Evolutionary conservation across 2,888 invertebrate genomes (phyloP).

Genomic region (Mantis religiosa): DNA sequence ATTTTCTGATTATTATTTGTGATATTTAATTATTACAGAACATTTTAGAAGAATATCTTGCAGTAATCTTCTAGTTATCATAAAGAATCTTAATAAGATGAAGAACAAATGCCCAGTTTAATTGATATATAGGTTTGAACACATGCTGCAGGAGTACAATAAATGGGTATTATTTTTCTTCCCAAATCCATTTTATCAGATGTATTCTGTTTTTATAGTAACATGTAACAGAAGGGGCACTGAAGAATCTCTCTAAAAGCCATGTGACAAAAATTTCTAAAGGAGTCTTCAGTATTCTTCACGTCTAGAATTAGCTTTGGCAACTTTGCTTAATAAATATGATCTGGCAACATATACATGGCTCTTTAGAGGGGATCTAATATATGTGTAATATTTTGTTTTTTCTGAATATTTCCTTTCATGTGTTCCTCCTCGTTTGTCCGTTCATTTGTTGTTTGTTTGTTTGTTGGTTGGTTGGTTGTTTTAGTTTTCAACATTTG

Average conservation of each 20-base stretch:
- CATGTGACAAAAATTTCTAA: background rate
- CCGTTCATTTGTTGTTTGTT: constrained; percentile 14
- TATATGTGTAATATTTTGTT: background rate
- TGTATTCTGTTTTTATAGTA: background rate
- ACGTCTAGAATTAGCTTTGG: background rate
- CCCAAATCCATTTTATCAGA: background rate
- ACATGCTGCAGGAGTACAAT: background rate
- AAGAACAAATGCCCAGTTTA: background rate
- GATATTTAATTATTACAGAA: background rate
- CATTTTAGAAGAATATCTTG: background rate
- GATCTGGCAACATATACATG: background rate
- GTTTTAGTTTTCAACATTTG: constrained; percentile 15
- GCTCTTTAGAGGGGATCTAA: background rate
- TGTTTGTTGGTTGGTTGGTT: constrained; percentile 10
- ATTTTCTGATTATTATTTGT: background rate
- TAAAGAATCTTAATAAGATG: background rate
- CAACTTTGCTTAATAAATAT: background rate
- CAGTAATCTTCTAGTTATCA: background rate
- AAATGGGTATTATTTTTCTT: background rate
- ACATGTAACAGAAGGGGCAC: background rate
- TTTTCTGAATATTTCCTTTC: background rate
- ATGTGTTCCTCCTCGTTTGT: background rate
- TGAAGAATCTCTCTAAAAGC: background rate
- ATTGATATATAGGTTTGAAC: background rate
- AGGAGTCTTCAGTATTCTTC: background rate